Evolutionary conservation across 1,140 invertebrate genomes (phyloP).

Genomic region (Ceratitis capitata): DNA sequence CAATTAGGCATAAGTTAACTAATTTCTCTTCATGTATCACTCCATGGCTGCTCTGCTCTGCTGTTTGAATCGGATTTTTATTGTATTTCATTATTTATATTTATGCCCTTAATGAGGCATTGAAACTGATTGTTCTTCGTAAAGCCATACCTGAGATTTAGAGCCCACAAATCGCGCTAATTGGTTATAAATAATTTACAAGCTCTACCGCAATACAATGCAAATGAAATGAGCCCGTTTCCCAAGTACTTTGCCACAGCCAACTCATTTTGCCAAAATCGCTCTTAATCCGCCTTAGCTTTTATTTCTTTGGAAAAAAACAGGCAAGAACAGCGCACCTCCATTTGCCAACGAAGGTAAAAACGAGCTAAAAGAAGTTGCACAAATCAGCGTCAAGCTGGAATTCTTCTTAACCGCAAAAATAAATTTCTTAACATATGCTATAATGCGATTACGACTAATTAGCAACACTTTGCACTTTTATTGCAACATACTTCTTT

Average conservation of each 20-base stretch:
- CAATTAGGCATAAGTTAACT: no score
- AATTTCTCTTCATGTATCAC: no score
- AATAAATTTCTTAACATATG: constrained; percentile 35
- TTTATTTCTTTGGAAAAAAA: background rate
- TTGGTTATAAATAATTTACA: no score
- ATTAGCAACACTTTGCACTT: constrained; percentile 21
- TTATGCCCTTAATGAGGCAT: no score
- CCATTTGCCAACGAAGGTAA: background rate
- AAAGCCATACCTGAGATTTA: no score
- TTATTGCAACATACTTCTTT: background rate
- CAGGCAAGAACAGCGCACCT: background rate
- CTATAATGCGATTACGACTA: constrained; percentile 17
- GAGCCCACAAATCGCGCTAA: no score
- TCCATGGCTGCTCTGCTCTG: no score
- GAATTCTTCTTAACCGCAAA: constrained; percentile 3
- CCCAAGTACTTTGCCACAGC: background rate
- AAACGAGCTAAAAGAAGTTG: background rate
- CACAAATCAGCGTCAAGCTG: background rate
- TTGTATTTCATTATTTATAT: no score
- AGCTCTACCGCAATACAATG: no score
- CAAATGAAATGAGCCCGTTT: no score
- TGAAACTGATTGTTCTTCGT: no score
- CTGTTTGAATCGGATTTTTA: no score
- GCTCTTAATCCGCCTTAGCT: background rate
- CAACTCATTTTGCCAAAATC: background rate